Conservation (phyloP, 2,797 vertebrate species). For the Lepilemur ruficaudatus region DNA sequence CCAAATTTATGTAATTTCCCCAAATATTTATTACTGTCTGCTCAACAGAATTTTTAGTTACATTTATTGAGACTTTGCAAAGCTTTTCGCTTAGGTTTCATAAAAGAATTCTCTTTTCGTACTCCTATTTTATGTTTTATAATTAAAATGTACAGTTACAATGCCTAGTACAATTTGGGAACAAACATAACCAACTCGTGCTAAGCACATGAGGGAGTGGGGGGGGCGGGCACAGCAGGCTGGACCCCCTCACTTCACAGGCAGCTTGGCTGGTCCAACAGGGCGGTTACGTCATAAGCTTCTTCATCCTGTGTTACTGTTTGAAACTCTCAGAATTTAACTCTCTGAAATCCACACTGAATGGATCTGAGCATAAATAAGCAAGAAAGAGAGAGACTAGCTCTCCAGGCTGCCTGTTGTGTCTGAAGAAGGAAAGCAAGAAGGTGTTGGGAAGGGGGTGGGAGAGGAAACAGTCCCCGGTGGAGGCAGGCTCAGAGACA, state of each 20-base stretch:
- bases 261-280: neutral
- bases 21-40: neutral
- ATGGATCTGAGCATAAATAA: conserved; percentile 4
- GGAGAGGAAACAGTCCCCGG: neutral
- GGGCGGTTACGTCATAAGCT: neutral
- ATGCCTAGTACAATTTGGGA: neutral
- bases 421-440: neutral
- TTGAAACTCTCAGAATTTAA: neutral
- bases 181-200: neutral
- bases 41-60: neutral
- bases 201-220: neutral
- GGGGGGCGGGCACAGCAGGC: neutral
- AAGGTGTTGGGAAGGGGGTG: neutral
- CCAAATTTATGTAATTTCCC: neutral
- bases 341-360: neutral
- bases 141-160: neutral
- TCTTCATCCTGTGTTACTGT: neutral
- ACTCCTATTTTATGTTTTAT: neutral
- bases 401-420: neutral
- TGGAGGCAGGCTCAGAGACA: neutral
- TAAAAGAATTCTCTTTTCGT: neutral
- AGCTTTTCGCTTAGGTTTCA: conserved; percentile 12
- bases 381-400: neutral
- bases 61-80: neutral
- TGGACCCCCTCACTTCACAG: neutral